Evolutionary conservation across 2,888 invertebrate genomes (phyloP), one percentile per base, ranked within the genome.

Genomic region (Apeira syringaria): DNA sequence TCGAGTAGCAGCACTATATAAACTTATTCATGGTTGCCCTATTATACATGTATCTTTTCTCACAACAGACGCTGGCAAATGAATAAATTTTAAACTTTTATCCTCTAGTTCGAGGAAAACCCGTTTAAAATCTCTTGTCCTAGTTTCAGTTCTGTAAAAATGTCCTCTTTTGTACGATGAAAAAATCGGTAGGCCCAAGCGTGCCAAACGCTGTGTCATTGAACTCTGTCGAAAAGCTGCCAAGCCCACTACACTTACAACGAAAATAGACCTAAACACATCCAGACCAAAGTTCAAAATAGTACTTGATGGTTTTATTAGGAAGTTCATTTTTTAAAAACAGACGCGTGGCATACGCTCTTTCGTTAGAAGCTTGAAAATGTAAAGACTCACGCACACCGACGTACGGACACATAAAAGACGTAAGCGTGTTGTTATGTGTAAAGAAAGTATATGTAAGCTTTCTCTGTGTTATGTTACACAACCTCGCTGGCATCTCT

Each of bases 391-490:
- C 64, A 70, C 83, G 71, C 84, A 80, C 84, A 83, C 67, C 28
- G 22, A 56, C 63, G 55, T 66, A 69, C 64, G 74, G 8, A 24
- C 24, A 24, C 32, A 56, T 50, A 50, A 56, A 46, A 56, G 15
- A 40, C 35, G 39, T 46, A 39, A 46, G 34, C 37, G 20, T 38
- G 38, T 44, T 32, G 42, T 42, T 54, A 48, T 53, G 53, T 57
- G 61, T 61, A 60, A 84, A 83, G 88, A 87, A 88, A 87, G 87
- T 86, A 84, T 73, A 75, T 79, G 74, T 72, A 56, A 80, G 86
- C 88, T 87, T 87, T 88, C 88, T 70, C 83, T 89, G 88, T 89
- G 84, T 84, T 77, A 70, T 55, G 74, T 86, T 87, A 87, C 84
- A 88, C 87, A 88, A 89, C 77, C 66, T 58, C 56, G 56, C 26